phyloP scores from a whole-genome alignment of 1,140 invertebrate species.

The Aphis craccivora region DNA sequence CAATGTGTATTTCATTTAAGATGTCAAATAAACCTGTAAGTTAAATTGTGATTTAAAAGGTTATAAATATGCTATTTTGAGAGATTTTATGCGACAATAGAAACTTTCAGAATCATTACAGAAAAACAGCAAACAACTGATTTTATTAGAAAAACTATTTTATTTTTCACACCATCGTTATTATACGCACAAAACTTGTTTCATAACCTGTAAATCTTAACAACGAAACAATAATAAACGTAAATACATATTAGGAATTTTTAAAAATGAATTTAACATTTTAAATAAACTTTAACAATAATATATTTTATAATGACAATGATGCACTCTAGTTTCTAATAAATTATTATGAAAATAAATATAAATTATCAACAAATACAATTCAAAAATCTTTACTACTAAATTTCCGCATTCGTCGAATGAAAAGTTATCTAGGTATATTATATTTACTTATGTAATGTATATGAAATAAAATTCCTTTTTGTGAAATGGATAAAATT shows the following conservation, averaged over 20 bases:
- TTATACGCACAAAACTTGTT: background rate
- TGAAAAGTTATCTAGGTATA: too few species aligned
- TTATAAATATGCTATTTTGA: background rate
- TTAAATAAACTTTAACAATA: background rate
- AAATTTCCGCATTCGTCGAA: background rate
- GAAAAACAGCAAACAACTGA: background rate
- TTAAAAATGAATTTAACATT: background rate
- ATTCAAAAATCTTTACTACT: background rate
- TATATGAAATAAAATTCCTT: background rate
- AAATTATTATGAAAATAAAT: too few species aligned
- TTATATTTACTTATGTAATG: background rate
- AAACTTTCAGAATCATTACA: background rate
- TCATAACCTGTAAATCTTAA: background rate
- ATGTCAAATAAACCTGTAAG: background rate
- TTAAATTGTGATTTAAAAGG: background rate
- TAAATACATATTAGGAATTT: background rate
- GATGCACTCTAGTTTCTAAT: too few species aligned
- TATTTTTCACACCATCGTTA: background rate
- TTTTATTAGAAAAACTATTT: background rate
- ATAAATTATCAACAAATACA: too few species aligned
- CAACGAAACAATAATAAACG: background rate
- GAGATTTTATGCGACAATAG: background rate
- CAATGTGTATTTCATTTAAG: background rate
- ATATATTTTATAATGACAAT: too few species aligned
- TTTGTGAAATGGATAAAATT: background rate